Evolutionary conservation across 2,888 invertebrate genomes (phyloP).

Genomic region (Drosophila meridionalis): DNA sequence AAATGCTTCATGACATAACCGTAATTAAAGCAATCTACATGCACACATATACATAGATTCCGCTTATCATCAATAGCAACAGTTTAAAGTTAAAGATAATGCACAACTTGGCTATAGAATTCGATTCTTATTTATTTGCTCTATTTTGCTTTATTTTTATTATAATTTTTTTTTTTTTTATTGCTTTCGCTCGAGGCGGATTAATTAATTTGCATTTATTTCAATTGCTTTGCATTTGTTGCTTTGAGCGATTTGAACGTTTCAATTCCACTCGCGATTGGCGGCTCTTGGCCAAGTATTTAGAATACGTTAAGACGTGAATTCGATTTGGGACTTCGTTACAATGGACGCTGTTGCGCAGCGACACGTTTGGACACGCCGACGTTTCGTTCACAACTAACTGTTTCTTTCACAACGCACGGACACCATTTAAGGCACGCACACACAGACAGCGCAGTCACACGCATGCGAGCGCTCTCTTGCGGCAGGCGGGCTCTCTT

Average conservation of each 20-base stretch:
- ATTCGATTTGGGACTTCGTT: conserved; percentile 36
- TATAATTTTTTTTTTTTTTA: not conserved
- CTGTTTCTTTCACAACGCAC: conserved; percentile 50
- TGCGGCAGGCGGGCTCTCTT: not conserved
- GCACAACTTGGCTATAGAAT: conserved; percentile 24
- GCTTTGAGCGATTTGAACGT: conserved; percentile 37
- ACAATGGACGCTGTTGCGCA: conserved; percentile 36
- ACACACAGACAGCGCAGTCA: not conserved
- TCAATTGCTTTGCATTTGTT: conserved; percentile 31
- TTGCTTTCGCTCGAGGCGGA: conserved; percentile 15
- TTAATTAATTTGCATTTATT: conserved; percentile 22
- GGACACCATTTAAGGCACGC: conserved; percentile 27
- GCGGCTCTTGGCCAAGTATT: conserved; percentile 44
- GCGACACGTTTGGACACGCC: conserved; percentile 52
- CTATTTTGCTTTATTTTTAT: not conserved
- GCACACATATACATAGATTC: conserved; percentile 2
- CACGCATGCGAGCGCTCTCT: conserved; percentile 6
- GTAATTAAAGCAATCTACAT: conserved; percentile 34
- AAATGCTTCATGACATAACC: conserved; percentile 69
- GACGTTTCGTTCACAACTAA: conserved; percentile 64
- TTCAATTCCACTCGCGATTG: conserved; percentile 47
- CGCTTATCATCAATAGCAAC: conserved; percentile 38
- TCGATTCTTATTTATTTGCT: conserved; percentile 25
- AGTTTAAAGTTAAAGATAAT: conserved; percentile 48
- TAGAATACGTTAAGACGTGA: conserved; percentile 49